phyloP scores from a whole-genome alignment of 2,888 invertebrate species.

The Globia sparganii region DNA sequence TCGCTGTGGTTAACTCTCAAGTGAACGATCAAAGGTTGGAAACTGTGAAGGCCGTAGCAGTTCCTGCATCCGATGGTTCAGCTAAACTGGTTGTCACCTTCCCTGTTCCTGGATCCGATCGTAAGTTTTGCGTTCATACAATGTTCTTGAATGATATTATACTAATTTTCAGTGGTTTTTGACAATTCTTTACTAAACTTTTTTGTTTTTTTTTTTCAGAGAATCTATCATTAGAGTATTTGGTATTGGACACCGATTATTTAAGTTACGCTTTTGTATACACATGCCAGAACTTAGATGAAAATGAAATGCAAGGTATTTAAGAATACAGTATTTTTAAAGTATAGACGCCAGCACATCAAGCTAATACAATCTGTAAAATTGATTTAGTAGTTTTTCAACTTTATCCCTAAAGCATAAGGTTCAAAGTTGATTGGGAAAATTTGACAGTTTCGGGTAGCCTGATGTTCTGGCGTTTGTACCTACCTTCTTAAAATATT shows the following conservation, averaged over 20 bases:
- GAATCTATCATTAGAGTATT: conserved; percentile 83
- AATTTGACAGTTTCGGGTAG: too few species aligned
- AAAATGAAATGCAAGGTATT: conserved; percentile 84
- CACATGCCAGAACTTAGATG: conserved; percentile 90
- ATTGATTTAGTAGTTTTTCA: too few species aligned
- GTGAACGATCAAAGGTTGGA: conserved; percentile 85
- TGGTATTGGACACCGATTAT: conserved; percentile 93
- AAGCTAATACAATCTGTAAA: too few species aligned
- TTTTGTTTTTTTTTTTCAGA: conserved; percentile 72
- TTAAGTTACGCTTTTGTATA: conserved; percentile 91
- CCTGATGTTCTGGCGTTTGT: too few species aligned
- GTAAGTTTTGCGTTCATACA: conserved; percentile 75
- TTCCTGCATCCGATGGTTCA: conserved; percentile 80
- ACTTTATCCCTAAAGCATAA: too few species aligned
- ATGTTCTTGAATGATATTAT: neutral
- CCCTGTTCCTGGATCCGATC: conserved; percentile 85
- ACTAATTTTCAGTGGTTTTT: neutral
- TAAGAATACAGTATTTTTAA: neutral
- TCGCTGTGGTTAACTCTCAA: conserved; percentile 79
- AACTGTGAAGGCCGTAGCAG: conserved; percentile 88
- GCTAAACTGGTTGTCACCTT: conserved; percentile 90
- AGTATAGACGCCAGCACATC: too few species aligned
- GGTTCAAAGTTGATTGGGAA: too few species aligned
- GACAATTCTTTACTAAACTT: neutral
- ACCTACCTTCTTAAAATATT: neutral